phyloP scores from a whole-genome alignment of 1,140 invertebrate species.

The Holcopasites calliopsidis region DNA sequence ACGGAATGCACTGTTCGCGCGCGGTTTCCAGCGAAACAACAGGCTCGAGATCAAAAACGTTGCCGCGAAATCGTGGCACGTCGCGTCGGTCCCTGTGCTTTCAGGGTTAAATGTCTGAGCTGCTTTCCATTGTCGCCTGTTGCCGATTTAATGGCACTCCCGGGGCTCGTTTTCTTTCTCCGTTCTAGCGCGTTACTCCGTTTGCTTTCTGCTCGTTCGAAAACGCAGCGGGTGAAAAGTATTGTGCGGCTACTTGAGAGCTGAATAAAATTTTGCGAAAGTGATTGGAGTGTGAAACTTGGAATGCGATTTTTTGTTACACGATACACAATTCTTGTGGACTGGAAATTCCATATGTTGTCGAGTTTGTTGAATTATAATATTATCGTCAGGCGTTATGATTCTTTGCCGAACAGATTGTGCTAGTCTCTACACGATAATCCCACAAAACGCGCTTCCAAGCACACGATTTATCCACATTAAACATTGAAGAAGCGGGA shows the following conservation, averaged over 20 bases:
- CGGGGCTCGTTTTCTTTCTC: neutral
- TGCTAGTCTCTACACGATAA: neutral
- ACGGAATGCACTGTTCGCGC: constrained; percentile 35
- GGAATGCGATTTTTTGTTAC: too few species aligned
- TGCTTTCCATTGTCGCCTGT: constrained; percentile 37
- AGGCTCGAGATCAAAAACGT: constrained; percentile 45
- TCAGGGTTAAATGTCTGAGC: constrained; percentile 49
- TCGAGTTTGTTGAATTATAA: too few species aligned
- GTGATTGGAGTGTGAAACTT: too few species aligned
- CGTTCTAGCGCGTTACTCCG: neutral
- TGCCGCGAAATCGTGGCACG: constrained; percentile 18
- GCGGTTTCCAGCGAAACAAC: constrained; percentile 43
- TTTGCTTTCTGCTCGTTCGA: neutral
- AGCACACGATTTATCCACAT: neutral
- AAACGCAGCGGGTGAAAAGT: too few species aligned
- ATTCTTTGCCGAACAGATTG: neutral
- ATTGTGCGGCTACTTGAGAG: too few species aligned
- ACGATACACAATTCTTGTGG: too few species aligned
- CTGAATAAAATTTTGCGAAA: too few species aligned
- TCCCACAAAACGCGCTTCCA: neutral
- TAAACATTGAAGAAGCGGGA: neutral
- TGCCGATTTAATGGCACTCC: constrained; percentile 34
- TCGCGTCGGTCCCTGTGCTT: constrained; percentile 22
- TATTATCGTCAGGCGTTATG: too few species aligned
- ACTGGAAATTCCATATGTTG: too few species aligned